Evolutionary conservation across 2,113 vertebrate species (phyloP).

Genomic region (Gambusia holbrooki): DNA sequence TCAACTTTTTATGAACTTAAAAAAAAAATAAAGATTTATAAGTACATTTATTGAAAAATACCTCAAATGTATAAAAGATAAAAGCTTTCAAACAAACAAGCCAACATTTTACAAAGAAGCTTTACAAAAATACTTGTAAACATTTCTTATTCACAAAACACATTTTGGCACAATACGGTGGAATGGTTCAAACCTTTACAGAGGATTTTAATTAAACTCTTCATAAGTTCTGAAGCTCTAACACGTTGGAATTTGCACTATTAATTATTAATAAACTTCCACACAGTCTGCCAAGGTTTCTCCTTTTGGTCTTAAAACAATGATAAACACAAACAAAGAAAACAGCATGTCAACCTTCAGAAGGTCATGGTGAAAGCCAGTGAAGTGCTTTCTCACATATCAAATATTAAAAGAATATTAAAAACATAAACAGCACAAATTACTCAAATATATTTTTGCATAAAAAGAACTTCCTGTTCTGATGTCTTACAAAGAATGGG

Average conservation of each 20-base stretch:
- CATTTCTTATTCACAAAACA: constrained; percentile 31
- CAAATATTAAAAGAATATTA: constrained; percentile 12
- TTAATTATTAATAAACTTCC: constrained; percentile 35
- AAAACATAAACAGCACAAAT: constrained; percentile 1
- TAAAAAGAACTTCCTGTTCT: neutral
- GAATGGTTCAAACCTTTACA: constrained; percentile 55
- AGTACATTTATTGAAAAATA: constrained; percentile 78
- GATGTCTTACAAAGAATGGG: neutral
- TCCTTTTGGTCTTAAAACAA: constrained; percentile 20
- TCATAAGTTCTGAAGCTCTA: constrained; percentile 26
- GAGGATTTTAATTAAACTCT: constrained; percentile 20
- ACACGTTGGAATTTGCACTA: constrained; percentile 36
- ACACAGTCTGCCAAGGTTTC: constrained; percentile 11
- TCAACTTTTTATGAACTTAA: neutral
- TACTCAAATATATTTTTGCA: constrained; percentile 5
- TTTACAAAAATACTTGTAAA: constrained; percentile 44
- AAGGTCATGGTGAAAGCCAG: constrained; percentile 17
- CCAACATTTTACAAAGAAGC: constrained; percentile 58
- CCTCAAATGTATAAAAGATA: constrained; percentile 71
- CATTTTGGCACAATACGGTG: constrained; percentile 51
- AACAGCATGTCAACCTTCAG: constrained; percentile 65
- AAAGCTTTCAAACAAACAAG: constrained; percentile 66
- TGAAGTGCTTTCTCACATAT: constrained; percentile 1
- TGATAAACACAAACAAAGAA: constrained; percentile 17
- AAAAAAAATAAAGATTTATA: constrained; percentile 25